Evolutionary conservation across 2,113 vertebrate species (phyloP).

Genomic region (Oncorhynchus clarkii): DNA sequence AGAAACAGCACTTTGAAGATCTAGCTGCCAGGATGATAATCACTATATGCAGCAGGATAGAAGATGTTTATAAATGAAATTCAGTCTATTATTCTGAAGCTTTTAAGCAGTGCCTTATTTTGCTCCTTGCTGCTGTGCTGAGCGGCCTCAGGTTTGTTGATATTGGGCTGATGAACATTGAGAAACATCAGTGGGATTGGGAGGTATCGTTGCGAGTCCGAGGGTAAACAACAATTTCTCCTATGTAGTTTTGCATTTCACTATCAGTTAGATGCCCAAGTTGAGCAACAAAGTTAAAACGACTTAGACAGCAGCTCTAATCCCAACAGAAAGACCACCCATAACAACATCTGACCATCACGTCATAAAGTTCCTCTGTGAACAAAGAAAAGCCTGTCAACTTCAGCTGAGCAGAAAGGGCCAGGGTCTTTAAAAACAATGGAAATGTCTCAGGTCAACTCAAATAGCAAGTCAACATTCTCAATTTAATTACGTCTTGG

Average conservation of each 20-base stretch:
- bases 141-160: conserved; percentile 27
- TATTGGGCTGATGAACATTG: background rate
- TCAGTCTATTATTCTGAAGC: conserved; percentile 40
- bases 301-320: too few species aligned
- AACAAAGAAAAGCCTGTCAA: background rate
- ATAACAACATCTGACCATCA: background rate
- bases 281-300: too few species aligned
- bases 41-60: conserved; percentile 54
- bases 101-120: conserved; percentile 30
- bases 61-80: conserved; percentile 51
- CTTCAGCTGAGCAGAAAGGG: background rate
- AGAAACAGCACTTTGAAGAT: conserved; percentile 49
- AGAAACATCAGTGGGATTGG: too few species aligned
- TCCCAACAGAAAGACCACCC: too few species aligned
- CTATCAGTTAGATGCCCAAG: too few species aligned
- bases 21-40: conserved; percentile 45
- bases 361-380: too few species aligned
- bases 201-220: too few species aligned
- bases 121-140: conserved; percentile 42
- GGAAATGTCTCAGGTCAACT: background rate
- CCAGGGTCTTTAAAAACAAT: background rate
- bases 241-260: too few species aligned
- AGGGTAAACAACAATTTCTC: too few species aligned
- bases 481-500: background rate
- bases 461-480: background rate